Base-by-base conservation (phyloP, 2,797 vertebrate genomes). In the Gadopsis bispinosus region DNA sequence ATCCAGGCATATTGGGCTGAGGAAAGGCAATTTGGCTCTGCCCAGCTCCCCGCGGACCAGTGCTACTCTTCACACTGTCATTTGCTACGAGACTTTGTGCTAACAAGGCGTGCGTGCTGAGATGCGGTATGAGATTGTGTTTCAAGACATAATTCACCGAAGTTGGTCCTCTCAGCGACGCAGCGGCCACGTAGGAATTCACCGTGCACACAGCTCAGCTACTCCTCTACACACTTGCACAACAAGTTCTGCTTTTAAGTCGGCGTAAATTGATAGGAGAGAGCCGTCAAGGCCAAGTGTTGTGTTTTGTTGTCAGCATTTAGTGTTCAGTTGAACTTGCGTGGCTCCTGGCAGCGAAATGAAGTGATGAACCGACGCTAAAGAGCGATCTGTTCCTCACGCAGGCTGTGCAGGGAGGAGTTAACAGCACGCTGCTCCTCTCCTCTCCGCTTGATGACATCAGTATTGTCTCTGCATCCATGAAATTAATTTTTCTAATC, bases 401-500 rank as follows among this genome's bases (percentile, higher is more conserved):
- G 60, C 69, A 87, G 84, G 81, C 78, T 50, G 13, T 91, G 81
- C 84, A 91, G 72, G 81, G 75, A 94, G 85, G 92, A 91, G 93
- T 94, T 93, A 93, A 94, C 72, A 67, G 77, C 41, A 29, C 39
- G 35, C 87, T 22, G 86, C 86, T 90, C 86, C 86, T 91, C 88
- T 91, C 82, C 91, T 92, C 91, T 91, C 77, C 43, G 87, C 93
- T 91, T 93, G 94, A 95, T 94, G 94, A 93, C 94, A 95, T 95
- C 94, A 93, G 91, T 94, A 94, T 94, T 95, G 94, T 93, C 93
- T 95, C 92, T 93, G 94, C 94, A 94, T 94, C 95, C 93, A 94
- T 95, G 94, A 95, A 95, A 95, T 95, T 94, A 95, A 94, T 95
- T 95, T 93, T 96, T 94, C 93, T 95, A 95, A 95, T 95, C 94